These are phyloP conservation scores for Rhadina sibilatrix DNA, from an alignment of 2,113 vertebrate genomes.

Conservation along the genomic window DNA sequence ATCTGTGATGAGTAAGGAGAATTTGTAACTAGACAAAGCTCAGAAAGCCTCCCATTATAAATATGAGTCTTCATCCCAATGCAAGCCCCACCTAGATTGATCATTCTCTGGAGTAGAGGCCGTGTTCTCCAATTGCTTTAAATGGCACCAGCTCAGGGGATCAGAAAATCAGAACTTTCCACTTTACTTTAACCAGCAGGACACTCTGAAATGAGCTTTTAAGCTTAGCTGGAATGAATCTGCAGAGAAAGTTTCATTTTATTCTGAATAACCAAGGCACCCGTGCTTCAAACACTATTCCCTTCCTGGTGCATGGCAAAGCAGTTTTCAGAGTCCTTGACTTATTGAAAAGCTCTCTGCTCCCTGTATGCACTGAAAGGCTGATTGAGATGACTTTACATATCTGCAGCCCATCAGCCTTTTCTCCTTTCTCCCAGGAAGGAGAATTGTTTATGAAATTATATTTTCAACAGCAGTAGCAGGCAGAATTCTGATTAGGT, in stretches of 20 bases:
- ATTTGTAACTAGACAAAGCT: neutral
- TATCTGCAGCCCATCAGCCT: conserved; percentile 24
- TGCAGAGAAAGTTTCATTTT: neutral
- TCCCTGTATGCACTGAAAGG: neutral
- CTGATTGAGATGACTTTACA: conserved; percentile 16
- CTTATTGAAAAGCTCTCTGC: neutral
- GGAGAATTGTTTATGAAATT: conserved; percentile 49
- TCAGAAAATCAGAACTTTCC: neutral
- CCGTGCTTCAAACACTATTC: neutral
- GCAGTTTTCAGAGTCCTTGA: conserved; percentile 3
- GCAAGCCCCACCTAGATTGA: neutral
- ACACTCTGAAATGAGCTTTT: conserved; percentile 13
- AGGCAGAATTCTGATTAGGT: conserved; percentile 16
- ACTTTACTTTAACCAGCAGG: neutral
- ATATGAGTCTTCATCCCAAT: neutral
- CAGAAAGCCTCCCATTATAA: neutral
- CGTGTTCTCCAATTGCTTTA: neutral
- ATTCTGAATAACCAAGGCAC: neutral
- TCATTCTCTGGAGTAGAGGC: neutral
- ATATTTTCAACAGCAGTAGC: neutral
- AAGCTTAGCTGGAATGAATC: neutral
- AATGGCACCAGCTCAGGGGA: neutral
- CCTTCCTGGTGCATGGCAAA: neutral
- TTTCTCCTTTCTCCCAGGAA: conserved; percentile 20
- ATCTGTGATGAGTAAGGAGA: neutral